Base-by-base conservation (phyloP, 2,797 vertebrate genomes). In the Acipenser transmontanus region DNA sequence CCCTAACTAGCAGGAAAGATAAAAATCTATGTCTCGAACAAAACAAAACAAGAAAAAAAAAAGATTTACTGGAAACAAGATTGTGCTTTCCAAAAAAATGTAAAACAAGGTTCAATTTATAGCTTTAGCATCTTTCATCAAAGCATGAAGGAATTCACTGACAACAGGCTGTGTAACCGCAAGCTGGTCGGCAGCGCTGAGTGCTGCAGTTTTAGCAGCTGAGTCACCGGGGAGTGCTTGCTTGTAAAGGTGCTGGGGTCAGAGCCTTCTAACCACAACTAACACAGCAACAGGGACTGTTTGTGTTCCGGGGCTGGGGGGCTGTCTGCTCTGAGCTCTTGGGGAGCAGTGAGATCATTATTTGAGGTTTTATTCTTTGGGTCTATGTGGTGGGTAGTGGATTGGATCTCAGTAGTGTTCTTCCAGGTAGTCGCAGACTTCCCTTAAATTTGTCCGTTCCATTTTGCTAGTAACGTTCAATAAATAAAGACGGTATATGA, bases 61-160 rank as follows among this genome's bases (percentile, higher is more conserved):
- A n/a, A 8, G 75, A 63, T 68, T 91, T 90, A 87, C 89, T 90
- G 89, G 89, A 91, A 91, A 74, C 82, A 71, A 83, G 83, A 85
- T 89, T 81, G 86, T 79, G 74, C 76, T 81, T 83, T 89, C 87
- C 83, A 88, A 85, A 66, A 64, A 88, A 86, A 74, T 82, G 77
- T 85, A 87, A 85, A 90, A 88, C 85, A 87, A 78, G 62, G 69
- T 75, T 75, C 75, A 81, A 88, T 89, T 90, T 89, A 91, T 85
- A 79, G 74, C 83, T 74, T 79, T 7, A 17, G 52, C 49, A 52
- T 66, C 61, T 70, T 54, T 52, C 84, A 87, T 90, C 84, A 91
- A 91, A 88, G 87, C 78, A 69, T 75, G 77, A 72, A 68, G 75
- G 77, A 72, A 75, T 64, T 61, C 59, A 68, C 72, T 69, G 47